These are phyloP conservation scores for Paralichthys olivaceus DNA, from an alignment of 2,113 vertebrate species.

Conservation along the genomic window DNA sequence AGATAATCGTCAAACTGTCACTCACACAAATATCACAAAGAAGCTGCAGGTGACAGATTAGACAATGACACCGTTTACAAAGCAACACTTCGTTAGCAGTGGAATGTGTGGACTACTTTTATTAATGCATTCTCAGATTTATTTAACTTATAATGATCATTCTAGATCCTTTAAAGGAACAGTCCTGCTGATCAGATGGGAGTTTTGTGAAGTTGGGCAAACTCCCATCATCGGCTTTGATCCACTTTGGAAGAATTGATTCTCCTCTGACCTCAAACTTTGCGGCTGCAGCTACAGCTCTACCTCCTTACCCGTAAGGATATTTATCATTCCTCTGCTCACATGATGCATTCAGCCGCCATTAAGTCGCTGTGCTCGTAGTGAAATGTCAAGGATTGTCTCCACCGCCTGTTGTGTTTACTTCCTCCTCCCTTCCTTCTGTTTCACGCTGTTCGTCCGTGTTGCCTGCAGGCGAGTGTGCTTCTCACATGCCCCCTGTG, in stretches of 20 bases:
- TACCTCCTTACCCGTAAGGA: not conserved
- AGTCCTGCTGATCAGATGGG: not conserved
- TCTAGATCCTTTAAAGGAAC: not conserved
- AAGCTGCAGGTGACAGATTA: no score
- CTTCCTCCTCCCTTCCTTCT: slow-evolving; percentile 48
- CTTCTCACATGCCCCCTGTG: slow-evolving; percentile 26
- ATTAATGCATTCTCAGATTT: no score
- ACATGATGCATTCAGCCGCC: slow-evolving; percentile 45
- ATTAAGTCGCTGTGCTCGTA: slow-evolving; percentile 36
- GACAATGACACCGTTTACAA: no score
- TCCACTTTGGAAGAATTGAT: slow-evolving; percentile 1
- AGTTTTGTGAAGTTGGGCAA: not conserved
- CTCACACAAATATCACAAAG: no score
- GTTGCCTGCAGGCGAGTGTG: slow-evolving; percentile 43
- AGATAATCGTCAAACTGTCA: no score
- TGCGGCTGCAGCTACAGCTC: not conserved
- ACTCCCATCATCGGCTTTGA: slow-evolving; percentile 18
- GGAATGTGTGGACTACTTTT: no score
- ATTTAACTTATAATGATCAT: no score
- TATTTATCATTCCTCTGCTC: slow-evolving; percentile 41
- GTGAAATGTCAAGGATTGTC: slow-evolving; percentile 65
- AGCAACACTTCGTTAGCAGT: no score
- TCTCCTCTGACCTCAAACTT: not conserved
- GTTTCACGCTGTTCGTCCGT: slow-evolving; percentile 30
- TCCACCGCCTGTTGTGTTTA: slow-evolving; percentile 51